phyloP scores from a whole-genome alignment of 2,888 invertebrate genomes.

The Drosophila nigritarsus region DNA sequence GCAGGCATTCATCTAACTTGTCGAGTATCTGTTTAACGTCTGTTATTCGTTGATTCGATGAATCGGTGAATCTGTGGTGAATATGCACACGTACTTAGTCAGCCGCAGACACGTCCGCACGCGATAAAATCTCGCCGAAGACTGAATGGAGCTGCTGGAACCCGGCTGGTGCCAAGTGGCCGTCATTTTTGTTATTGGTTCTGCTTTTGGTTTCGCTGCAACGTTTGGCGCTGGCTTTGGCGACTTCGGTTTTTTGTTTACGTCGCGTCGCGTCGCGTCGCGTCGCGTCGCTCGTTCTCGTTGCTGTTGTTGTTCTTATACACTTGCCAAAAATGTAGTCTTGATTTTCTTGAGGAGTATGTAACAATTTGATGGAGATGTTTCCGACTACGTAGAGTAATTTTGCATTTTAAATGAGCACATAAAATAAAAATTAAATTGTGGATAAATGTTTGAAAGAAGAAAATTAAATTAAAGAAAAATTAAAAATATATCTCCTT shows the following conservation, averaged over 20 bases:
- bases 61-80: conserved; percentile 23
- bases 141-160: conserved; percentile 76
- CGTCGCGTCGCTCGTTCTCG: conserved; percentile 17
- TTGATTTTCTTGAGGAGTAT: background rate
- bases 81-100: conserved; percentile 30
- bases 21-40: conserved; percentile 9
- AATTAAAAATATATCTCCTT: too few relatives aligned
- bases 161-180: conserved; percentile 39
- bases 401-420: background rate
- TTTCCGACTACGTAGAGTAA: background rate
- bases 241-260: conserved; percentile 63
- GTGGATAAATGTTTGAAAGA: too few relatives aligned
- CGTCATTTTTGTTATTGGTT: conserved; percentile 32
- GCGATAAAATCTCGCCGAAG: conserved; percentile 84
- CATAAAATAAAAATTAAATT: background rate
- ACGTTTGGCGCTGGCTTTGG: conserved; percentile 13
- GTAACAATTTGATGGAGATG: background rate
- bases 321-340: background rate
- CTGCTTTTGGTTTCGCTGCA: conserved; percentile 22
- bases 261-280: conserved; percentile 29
- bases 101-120: conserved; percentile 79
- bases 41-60: background rate
- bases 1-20: conserved; percentile 22
- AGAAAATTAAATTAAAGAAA: too few relatives aligned
- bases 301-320: conserved; percentile 29